Conservation (phyloP, 2,113 vertebrate genomes). For the Lepus americanus region DNA sequence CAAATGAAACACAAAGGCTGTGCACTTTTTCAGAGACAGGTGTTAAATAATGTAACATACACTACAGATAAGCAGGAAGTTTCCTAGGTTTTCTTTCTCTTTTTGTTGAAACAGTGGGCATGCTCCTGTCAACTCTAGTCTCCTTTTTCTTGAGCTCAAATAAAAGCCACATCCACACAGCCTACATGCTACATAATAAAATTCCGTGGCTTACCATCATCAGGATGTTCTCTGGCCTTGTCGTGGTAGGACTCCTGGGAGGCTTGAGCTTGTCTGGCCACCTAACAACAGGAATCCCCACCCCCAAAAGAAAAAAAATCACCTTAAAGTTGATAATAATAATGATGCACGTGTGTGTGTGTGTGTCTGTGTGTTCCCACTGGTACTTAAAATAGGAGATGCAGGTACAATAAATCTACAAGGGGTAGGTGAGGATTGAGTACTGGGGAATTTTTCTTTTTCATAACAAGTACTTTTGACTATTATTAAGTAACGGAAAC, state of each 20-base stretch:
- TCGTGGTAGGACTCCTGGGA: constrained; percentile 96
- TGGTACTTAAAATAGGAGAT: background rate
- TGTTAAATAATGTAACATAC: background rate
- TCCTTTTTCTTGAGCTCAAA: background rate
- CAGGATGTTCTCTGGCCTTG: constrained; percentile 96
- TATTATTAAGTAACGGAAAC: background rate
- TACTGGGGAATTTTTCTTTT: background rate
- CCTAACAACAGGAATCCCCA: constrained; percentile 86
- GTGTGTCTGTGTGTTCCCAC: too few relatives aligned
- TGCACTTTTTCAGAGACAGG: background rate
- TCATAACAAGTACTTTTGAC: background rate
- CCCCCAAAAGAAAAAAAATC: constrained; percentile 76
- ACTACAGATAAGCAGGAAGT: background rate
- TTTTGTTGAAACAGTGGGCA: background rate
- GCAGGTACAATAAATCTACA: background rate
- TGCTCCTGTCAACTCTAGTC: background rate
- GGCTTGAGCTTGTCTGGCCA: constrained; percentile 93
- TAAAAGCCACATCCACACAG: background rate
- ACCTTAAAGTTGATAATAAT: constrained; percentile 53
- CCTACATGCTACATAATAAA: background rate
- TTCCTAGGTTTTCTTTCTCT: background rate
- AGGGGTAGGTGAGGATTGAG: background rate
- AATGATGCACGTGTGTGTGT: background rate
- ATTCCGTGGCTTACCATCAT: constrained; percentile 92
- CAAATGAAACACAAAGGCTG: constrained; percentile 40